Base-by-base conservation (phyloP, 2,888 invertebrate genomes). In the Cloeon dipterum region DNA sequence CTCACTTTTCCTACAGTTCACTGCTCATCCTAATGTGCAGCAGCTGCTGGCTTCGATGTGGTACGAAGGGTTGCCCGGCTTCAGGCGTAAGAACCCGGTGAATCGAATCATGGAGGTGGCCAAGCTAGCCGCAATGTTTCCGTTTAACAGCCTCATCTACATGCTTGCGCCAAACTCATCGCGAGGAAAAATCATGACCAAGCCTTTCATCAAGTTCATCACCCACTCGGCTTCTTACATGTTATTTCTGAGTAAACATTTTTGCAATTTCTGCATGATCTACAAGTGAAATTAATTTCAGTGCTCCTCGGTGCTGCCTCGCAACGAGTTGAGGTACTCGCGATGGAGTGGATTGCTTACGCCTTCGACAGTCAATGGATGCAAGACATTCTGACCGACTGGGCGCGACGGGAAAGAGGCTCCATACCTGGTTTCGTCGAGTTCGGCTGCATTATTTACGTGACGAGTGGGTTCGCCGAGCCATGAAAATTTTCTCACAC, bases 161-260 rank as follows among this genome's bases (percentile, higher is more conserved):
- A 79, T 96, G 68, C 50, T 94, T 42, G 76, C 86, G 1, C 96
- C 96, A 0, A 76, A 78, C 40, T 86, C 86, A 0, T 70, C 71
- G 36, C 73, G 83, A 54, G 93, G 91, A 11, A 62, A 71, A 45
- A 85, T 91, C 50, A 82, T 94, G 76, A 81, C 88, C 52, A 93
- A 94, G 53, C 96, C 96, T 0, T 96, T 96, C 57, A 89, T 96
- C 50, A 96, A 96, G 57, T 96, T 98, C 60, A 89, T 96, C 47
- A 85, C 86, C 46, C 89, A 96, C 55, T 91, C 91, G 29, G 76
- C 89, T 4, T 93, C 94, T 3, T 96, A 96, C 53, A 78, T 88
- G 53, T 73, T 86, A 48, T 96, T 96, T 57, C 62, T 96, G 34
- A 76, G 96, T 96, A 61, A 76, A 86, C 69, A 41, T 32, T 11